Evolutionary conservation across 2,797 vertebrate genomes (phyloP).

Genomic region (Vultur gryphus): DNA sequence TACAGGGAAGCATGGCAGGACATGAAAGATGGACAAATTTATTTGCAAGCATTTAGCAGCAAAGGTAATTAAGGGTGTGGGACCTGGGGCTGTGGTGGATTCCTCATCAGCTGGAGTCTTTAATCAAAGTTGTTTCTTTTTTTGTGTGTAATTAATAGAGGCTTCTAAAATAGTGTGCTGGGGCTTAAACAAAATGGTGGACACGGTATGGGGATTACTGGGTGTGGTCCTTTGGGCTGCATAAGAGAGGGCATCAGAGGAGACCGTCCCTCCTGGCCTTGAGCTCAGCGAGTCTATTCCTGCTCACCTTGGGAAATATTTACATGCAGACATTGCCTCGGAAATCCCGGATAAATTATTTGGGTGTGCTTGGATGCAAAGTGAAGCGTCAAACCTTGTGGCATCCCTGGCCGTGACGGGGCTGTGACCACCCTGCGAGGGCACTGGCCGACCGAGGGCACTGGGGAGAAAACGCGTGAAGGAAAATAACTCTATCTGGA

Average conservation of each 20-base stretch:
- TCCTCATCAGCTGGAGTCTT: not conserved
- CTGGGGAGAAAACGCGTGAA: fast-evolving
- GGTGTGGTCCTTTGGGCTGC: not conserved
- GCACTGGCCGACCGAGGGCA: not conserved
- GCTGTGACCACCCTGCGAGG: not conserved
- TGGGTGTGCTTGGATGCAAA: fast-evolving
- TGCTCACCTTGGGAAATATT: not conserved
- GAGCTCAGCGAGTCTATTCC: not conserved
- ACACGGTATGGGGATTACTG: not conserved
- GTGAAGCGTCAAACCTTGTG: fast-evolving
- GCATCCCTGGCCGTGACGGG: fast-evolving
- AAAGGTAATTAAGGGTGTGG: not conserved
- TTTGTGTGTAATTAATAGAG: not conserved
- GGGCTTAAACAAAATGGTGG: not conserved
- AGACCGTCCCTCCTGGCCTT: not conserved
- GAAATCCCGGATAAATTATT: not conserved
- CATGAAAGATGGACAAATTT: not conserved
- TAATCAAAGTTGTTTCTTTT: not conserved
- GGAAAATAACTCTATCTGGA: not conserved
- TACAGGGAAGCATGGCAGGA: not conserved
- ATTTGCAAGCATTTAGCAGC: not conserved
- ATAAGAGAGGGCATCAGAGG: not conserved
- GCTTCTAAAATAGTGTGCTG: not conserved
- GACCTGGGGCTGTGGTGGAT: not conserved
- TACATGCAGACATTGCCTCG: fast-evolving